These are phyloP conservation scores for Strigamia crassipes DNA, from an alignment of 2,888 invertebrate genomes.

Conservation along the genomic window DNA sequence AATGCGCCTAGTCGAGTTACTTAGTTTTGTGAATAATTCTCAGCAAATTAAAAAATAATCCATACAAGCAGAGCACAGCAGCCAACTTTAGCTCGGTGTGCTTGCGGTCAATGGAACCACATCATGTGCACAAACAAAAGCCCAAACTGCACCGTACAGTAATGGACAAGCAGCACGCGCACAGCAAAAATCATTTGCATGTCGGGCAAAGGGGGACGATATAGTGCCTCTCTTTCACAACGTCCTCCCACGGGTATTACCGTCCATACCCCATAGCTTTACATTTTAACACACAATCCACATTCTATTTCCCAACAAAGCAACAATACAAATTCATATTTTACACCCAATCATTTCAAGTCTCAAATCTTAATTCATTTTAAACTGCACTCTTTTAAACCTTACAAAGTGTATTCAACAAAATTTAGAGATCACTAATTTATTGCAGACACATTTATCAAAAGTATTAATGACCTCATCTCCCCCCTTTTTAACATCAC, in stretches of 20 bases:
- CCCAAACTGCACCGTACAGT: not conserved
- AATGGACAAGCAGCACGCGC: not conserved
- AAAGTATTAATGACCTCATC: slow-evolving; percentile 6
- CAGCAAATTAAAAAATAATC: no score
- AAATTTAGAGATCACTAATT: not conserved
- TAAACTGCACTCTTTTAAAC: not conserved
- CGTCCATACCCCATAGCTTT: not conserved
- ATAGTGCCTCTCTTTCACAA: not conserved
- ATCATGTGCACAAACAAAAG: not conserved
- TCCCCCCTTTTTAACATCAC: slow-evolving; percentile 18
- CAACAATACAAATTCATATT: not conserved
- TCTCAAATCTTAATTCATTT: not conserved
- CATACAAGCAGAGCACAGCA: not conserved
- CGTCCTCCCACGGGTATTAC: not conserved
- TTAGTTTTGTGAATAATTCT: no score
- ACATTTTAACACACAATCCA: not conserved
- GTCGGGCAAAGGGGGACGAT: not conserved
- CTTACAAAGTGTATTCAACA: not conserved
- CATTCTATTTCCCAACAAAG: not conserved
- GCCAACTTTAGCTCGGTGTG: not conserved
- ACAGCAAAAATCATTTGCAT: slow-evolving; percentile 11
- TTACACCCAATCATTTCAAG: not conserved
- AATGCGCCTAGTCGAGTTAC: no score
- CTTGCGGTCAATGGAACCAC: not conserved
- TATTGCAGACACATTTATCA: slow-evolving; percentile 8